phyloP scores from a whole-genome alignment of 2,797 vertebrate genomes.

The Manis javanica region DNA sequence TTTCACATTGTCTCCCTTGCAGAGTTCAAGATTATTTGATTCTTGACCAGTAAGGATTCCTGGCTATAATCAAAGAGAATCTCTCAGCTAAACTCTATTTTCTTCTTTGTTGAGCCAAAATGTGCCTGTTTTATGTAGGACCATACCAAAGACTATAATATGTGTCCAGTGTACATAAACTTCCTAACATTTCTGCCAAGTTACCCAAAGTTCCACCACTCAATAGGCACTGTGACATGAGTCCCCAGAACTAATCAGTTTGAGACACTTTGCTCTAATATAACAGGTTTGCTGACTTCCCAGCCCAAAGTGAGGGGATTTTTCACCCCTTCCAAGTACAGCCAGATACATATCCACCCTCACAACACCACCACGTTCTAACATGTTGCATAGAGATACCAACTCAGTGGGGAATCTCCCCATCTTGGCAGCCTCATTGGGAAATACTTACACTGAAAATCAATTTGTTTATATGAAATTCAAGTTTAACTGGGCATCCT shows the following conservation, averaged over 20 bases:
- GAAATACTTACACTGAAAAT: neutral
- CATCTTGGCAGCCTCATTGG: neutral
- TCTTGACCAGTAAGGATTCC: neutral
- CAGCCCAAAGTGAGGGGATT: no score
- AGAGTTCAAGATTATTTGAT: neutral
- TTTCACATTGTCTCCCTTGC: neutral
- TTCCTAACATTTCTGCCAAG: neutral
- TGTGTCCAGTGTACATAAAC: neutral
- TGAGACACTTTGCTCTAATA: neutral
- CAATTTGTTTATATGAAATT: neutral
- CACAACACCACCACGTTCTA: neutral
- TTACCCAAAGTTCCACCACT: neutral
- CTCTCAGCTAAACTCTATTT: neutral
- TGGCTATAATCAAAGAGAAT: neutral
- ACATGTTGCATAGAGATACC: neutral
- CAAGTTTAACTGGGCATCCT: neutral
- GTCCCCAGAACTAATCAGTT: no score
- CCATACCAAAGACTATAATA: neutral
- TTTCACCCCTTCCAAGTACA: neutral
- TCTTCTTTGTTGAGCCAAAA: neutral
- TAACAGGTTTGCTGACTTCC: neutral
- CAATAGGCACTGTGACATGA: neutral
- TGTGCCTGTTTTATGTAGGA: neutral
- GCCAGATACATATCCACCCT: neutral
- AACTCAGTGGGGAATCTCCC: neutral